These are phyloP conservation scores for Oopsacas minuta DNA, from an alignment of 37 sponge, comb jelly and placozoan species.

Conservation along the genomic window DNA sequence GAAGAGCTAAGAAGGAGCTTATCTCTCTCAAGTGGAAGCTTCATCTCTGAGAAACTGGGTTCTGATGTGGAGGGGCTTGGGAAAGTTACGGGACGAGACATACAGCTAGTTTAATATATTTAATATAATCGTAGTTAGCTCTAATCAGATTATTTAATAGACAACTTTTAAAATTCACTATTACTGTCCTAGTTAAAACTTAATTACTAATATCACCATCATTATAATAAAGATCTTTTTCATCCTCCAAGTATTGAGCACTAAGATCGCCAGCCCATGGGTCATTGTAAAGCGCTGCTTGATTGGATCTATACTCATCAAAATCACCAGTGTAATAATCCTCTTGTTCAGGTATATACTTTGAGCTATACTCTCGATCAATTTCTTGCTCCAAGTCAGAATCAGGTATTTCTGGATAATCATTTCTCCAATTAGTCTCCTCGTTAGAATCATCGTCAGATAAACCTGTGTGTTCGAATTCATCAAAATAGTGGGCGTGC, in stretches of 20 bases:
- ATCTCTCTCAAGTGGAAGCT: background rate
- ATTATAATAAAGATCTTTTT: background rate
- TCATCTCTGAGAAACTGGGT: background rate
- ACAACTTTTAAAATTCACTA: no score
- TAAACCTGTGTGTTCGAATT: background rate
- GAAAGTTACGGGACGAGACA: background rate
- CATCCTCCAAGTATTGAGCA: background rate
- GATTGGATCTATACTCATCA: background rate
- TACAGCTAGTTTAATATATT: no score
- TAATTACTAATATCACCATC: no score
- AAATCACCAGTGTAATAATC: background rate
- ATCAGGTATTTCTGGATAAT: background rate
- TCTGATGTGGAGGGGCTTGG: background rate
- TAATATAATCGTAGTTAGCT: no score
- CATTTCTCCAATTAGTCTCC: background rate
- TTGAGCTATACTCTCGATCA: background rate
- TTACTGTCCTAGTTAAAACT: background rate
- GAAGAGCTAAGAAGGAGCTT: background rate
- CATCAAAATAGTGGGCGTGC: background rate
- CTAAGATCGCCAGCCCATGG: background rate
- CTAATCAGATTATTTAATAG: no score
- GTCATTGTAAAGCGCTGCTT: background rate
- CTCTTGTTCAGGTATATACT: background rate
- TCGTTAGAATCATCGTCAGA: background rate
- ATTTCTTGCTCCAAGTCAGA: background rate